Percentiles rank a stretch among this genome's conserved stretches.
Conservation (phyloP, 2,888 invertebrate genomes). For the Pimpla rufipes region DNA sequence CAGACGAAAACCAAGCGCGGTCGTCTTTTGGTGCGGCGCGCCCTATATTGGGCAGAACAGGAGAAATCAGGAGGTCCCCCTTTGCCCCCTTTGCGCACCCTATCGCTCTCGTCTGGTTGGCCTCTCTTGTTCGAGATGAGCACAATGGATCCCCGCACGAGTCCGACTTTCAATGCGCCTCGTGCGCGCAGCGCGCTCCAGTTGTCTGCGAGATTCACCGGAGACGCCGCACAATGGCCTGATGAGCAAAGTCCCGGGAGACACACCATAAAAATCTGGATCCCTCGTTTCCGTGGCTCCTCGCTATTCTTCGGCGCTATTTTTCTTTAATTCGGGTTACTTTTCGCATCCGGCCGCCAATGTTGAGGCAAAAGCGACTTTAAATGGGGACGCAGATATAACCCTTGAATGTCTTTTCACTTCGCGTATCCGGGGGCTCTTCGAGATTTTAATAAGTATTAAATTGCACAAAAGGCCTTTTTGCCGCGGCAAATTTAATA, state of each 20-base stretch:
- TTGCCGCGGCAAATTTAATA: no score
- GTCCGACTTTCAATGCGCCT: conserved; percentile 31
- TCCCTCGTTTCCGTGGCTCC: not conserved
- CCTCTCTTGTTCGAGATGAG: conserved; percentile 36
- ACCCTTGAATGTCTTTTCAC: not conserved
- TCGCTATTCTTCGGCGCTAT: not conserved
- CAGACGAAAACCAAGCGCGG: not conserved
- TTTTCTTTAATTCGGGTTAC: conserved; percentile 1
- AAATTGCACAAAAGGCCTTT: not conserved
- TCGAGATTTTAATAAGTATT: not conserved
- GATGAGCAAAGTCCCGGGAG: not conserved
- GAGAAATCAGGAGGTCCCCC: conserved; percentile 25
- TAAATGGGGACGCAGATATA: not conserved
- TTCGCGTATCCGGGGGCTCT: not conserved
- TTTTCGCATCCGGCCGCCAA: not conserved
- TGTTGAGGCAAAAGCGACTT: not conserved
- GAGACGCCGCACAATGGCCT: not conserved
- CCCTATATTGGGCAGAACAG: conserved; percentile 6
- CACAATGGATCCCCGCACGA: conserved; percentile 35
- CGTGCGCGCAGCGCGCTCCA: not conserved
- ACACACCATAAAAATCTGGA: conserved; percentile 13
- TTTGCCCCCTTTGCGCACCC: not conserved
- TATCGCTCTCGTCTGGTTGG: not conserved
- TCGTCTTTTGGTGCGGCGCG: conserved; percentile 13
- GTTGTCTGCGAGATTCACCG: conserved; percentile 20